Percentiles rank a stretch among this genome's conserved stretches.
Evolutionary conservation across 1,140 invertebrate genomes (phyloP).

Genomic region (Oncopodura yosiiana): DNA sequence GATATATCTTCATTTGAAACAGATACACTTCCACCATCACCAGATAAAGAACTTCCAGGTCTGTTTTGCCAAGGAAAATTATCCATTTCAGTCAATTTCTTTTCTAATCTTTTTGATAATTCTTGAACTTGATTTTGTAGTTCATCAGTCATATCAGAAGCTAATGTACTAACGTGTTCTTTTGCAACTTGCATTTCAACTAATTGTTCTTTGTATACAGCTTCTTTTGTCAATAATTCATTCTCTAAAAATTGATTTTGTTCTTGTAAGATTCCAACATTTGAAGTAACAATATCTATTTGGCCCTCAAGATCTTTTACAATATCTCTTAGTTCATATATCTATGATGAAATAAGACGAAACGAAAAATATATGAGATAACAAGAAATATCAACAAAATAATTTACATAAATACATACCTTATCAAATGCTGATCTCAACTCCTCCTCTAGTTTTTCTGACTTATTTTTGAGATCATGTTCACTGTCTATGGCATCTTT

Average conservation of each 20-base stretch:
- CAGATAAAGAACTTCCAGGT: slow-evolving; percentile 27
- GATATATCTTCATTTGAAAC: slow-evolving; percentile 33
- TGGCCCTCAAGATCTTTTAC: slow-evolving; percentile 63
- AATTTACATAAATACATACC: slow-evolving; percentile 22
- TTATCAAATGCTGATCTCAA: slow-evolving; percentile 60
- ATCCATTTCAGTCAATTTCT: slow-evolving; percentile 29
- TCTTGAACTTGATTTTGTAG: slow-evolving; percentile 25
- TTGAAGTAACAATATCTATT: slow-evolving; percentile 50
- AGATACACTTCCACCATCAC: slow-evolving; percentile 21
- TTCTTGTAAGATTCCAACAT: slow-evolving; percentile 42
- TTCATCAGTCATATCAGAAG: slow-evolving; percentile 23
- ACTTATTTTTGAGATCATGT: slow-evolving; percentile 39
- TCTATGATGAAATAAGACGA: slow-evolving; percentile 35
- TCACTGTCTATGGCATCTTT: slow-evolving; percentile 49
- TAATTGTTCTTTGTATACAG: slow-evolving; percentile 46
- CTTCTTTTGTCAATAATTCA: slow-evolving; percentile 45
- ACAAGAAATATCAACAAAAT: neutral
- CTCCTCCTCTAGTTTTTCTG: slow-evolving; percentile 46
- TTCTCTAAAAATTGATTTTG: slow-evolving; percentile 49
- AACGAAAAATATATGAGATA: neutral
- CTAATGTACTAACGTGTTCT: slow-evolving; percentile 11
- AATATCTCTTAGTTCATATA: slow-evolving; percentile 59
- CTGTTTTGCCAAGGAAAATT: slow-evolving; percentile 20
- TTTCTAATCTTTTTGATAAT: slow-evolving; percentile 11
- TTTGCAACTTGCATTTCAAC: slow-evolving; percentile 2